These are phyloP conservation scores for Bombus pyrosoma DNA, from an alignment of 1,140 invertebrate genomes.

Conservation along the genomic window DNA sequence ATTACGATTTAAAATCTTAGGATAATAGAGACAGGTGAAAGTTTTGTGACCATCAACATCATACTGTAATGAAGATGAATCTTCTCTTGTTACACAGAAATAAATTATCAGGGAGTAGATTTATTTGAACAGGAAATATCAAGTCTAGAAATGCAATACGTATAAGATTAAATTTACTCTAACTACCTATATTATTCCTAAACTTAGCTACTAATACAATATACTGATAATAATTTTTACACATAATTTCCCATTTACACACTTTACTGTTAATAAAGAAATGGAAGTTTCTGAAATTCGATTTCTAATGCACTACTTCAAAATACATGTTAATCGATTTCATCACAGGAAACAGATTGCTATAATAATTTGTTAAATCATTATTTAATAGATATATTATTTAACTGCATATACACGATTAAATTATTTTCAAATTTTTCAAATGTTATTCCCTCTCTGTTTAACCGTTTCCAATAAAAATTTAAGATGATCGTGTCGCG, in stretches of 20 bases:
- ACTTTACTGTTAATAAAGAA: neutral
- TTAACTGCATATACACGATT: neutral
- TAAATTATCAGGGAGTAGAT: neutral
- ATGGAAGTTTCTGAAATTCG: neutral
- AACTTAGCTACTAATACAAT: neutral
- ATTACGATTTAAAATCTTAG: neutral
- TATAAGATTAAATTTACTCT: neutral
- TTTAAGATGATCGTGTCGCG: no score
- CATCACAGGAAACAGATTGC: neutral
- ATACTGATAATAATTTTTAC: neutral
- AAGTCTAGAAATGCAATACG: neutral
- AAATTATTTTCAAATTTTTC: neutral
- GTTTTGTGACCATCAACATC: neutral
- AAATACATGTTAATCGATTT: neutral
- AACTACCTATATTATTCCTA: neutral
- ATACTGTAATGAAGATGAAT: neutral
- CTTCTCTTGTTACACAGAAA: neutral
- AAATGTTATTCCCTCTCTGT: neutral
- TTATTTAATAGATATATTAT: neutral
- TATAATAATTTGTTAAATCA: neutral
- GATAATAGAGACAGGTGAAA: conserved; percentile 11
- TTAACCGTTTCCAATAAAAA: neutral
- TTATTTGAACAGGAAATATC: neutral
- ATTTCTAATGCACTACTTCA: no score
- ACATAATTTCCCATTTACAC: no score